Evolutionary conservation across 2,113 vertebrate species (phyloP), one percentile per base, ranked within the genome.

Genomic region (Ophthalmolycus amberensis): DNA sequence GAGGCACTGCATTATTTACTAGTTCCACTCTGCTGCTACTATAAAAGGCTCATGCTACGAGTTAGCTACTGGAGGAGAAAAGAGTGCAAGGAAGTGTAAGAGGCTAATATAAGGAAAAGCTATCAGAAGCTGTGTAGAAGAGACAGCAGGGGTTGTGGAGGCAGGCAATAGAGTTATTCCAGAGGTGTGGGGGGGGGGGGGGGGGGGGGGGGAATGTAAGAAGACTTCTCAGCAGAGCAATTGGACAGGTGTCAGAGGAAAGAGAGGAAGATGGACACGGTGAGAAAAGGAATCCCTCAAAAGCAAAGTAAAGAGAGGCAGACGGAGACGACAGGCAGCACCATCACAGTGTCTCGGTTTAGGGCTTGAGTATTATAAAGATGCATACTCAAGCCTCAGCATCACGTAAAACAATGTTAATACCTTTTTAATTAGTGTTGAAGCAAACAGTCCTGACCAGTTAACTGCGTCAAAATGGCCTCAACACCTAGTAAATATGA

Each of bases 1-100:
- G 48, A 84, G 42, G 48, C 50, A 34, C 71, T 94, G 83, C 88
- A 93, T 93, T 92, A 92, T 94, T 94, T 89, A 93, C 84, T n/a
- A 88, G 77, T 71, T 80, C 84, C 67, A 65, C 72, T 73, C 79
- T 74, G 29, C 77, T 76, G 16, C 70, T 64, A 50, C 86, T 91
- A 91, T 91, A 89, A 93, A 92, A 91, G 88, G 88, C 65, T 70
- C 66, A 56, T 29, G 62, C 74, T 54, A 72, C 1, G 50, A 84
- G 77, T 50, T 38, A 76, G 77, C 54, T 46, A 50, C 29, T 64
- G 64, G 38, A 69, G 32, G 68, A 73, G 71, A 50, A 44, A 25
- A 62, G 42, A 64, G 52, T 37, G 46, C 64, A 62, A 27, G 29
- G 50, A 37, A 64, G 48, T 38, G 22, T 52, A 64, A 77, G 58